These are phyloP conservation scores for Schizopygopsis pylzovi DNA, from an alignment of 2,797 vertebrate species.

Conservation along the genomic window DNA sequence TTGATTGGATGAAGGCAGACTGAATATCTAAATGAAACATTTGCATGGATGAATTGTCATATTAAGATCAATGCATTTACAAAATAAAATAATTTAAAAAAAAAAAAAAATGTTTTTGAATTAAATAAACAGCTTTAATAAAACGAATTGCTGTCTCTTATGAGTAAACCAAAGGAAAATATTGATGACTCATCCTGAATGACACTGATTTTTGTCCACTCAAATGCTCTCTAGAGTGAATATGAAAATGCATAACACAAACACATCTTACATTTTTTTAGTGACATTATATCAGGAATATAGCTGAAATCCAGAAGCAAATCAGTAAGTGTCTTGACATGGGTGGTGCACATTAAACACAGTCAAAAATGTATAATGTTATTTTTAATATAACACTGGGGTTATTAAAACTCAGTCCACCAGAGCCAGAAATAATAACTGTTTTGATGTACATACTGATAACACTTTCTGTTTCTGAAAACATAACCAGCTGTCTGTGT, in stretches of 20 bases:
- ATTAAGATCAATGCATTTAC: neutral
- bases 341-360: neutral
- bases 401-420: conserved; percentile 2
- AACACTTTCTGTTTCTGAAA: neutral
- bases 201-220: neutral
- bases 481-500: neutral
- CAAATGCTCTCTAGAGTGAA: conserved; percentile 1
- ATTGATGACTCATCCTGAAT: neutral
- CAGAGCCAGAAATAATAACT: neutral
- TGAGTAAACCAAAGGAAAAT: neutral
- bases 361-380: neutral
- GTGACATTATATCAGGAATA: neutral
- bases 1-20: neutral
- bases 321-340: neutral
- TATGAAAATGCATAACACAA: neutral
- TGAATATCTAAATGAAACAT: neutral
- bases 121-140: neutral
- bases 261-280: neutral
- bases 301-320: neutral
- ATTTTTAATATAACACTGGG: neutral
- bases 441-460: conserved; percentile 5
- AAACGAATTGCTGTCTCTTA: neutral
- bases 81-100: neutral
- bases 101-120: neutral
- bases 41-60: neutral